These are phyloP conservation scores for Lamproptera curius DNA, from an alignment of 2,888 invertebrate species.

Conservation along the genomic window DNA sequence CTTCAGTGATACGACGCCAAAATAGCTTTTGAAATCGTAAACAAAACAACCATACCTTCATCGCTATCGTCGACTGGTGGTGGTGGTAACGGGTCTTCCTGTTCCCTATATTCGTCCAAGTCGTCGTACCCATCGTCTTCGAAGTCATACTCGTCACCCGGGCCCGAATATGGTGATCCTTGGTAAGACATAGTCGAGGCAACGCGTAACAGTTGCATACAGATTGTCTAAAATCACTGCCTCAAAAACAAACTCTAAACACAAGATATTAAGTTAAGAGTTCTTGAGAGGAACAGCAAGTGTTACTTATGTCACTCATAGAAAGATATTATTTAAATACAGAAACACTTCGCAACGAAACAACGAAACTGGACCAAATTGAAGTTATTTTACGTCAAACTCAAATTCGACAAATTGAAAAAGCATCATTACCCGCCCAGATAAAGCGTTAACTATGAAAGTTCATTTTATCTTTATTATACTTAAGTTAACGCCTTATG, in stretches of 20 bases:
- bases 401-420: constrained; percentile 47
- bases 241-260: constrained; percentile 57
- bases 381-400: constrained; percentile 65
- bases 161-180: constrained; percentile 83
- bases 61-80: constrained; percentile 80
- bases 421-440: constrained; percentile 51
- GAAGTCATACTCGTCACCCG: constrained; percentile 84
- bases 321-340: constrained; percentile 52
- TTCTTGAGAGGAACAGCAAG: constrained; percentile 47
- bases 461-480: neutral
- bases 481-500: constrained; percentile 10
- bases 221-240: constrained; percentile 66
- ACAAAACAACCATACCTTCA: constrained; percentile 70
- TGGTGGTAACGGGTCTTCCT: constrained; percentile 73
- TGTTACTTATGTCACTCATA: constrained; percentile 61
- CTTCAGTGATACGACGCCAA: constrained; percentile 46
- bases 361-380: constrained; percentile 58
- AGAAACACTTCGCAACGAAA: constrained; percentile 43
- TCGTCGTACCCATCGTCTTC: constrained; percentile 86
- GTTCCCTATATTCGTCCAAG: constrained; percentile 82
- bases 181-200: constrained; percentile 81
- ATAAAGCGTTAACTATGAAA: constrained; percentile 16
- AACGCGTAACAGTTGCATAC: constrained; percentile 77
- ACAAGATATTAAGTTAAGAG: constrained; percentile 39
- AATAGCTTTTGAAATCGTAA: constrained; percentile 55